Conservation (phyloP, 2,888 invertebrate genomes). For the Habroteleia sp. region DNA sequence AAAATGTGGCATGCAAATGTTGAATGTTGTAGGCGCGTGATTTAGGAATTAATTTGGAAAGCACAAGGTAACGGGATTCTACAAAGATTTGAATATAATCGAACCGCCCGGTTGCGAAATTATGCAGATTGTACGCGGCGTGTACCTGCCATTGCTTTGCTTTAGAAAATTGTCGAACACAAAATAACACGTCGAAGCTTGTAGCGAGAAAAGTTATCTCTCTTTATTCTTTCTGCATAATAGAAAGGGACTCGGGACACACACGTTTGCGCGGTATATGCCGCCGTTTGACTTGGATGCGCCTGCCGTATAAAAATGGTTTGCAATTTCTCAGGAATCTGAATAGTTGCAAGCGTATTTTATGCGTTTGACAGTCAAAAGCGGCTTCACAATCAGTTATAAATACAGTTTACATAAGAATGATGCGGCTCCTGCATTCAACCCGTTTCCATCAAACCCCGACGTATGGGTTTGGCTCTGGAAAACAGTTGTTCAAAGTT, state of each 20-base stretch:
- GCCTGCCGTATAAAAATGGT: slow-evolving; percentile 24
- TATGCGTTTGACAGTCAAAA: slow-evolving; percentile 39
- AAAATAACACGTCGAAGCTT: slow-evolving; percentile 12
- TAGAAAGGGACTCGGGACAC: slow-evolving; percentile 29
- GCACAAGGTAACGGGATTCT: not conserved
- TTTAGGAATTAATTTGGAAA: slow-evolving; percentile 1
- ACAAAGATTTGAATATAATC: slow-evolving; percentile 6
- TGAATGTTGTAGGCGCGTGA: too few species aligned
- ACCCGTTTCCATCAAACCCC: slow-evolving; percentile 35
- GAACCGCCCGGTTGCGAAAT: slow-evolving; percentile 12
- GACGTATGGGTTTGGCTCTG: slow-evolving; percentile 40
- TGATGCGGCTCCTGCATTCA: slow-evolving; percentile 21
- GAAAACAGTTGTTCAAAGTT: slow-evolving; percentile 44
- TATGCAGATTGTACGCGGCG: slow-evolving; percentile 15
- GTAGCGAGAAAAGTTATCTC: slow-evolving; percentile 24
- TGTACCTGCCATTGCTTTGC: not conserved
- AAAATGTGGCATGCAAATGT: too few species aligned
- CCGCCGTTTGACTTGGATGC: not conserved
- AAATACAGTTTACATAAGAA: slow-evolving; percentile 43
- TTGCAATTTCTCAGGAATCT: slow-evolving; percentile 38
- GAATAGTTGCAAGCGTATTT: slow-evolving; percentile 35
- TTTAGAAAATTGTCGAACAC: slow-evolving; percentile 32
- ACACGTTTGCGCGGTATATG: not conserved
- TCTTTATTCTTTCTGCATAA: slow-evolving; percentile 11
- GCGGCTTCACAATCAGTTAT: slow-evolving; percentile 32